A percentile compares a stretch with the other conserved stretches of the same genome.
These are phyloP conservation scores for Labrus mixtus DNA, from an alignment of 2,113 vertebrate genomes.

Conservation along the genomic window DNA sequence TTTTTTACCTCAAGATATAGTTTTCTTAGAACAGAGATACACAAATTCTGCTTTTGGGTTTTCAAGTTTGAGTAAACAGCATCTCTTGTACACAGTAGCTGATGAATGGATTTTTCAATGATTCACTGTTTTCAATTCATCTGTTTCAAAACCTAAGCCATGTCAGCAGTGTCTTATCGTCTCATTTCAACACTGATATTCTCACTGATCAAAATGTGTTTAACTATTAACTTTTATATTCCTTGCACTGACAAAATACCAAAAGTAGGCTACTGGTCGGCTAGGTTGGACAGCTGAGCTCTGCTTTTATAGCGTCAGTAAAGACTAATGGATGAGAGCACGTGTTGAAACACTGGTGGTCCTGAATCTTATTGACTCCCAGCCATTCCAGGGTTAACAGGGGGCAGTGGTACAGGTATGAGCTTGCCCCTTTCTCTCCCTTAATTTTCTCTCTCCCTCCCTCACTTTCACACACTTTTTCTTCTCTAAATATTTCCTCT, in stretches of 20 bases:
- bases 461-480: background rate
- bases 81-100: too few species aligned
- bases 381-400: slow-evolving; percentile 50
- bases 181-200: too few species aligned
- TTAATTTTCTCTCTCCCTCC: slow-evolving; percentile 1
- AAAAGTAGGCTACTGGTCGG: background rate
- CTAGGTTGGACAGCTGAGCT: slow-evolving; percentile 5
- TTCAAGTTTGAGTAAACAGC: too few species aligned
- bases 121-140: too few species aligned
- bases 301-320: slow-evolving; percentile 33
- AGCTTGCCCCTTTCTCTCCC: slow-evolving; percentile 43
- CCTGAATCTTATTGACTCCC: slow-evolving; percentile 12
- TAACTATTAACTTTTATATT: too few species aligned
- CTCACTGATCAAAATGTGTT: too few species aligned
- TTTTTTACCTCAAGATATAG: too few species aligned
- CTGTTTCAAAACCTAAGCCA: too few species aligned
- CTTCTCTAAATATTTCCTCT: background rate
- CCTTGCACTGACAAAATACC: background rate
- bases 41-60: too few species aligned
- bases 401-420: slow-evolving; percentile 52
- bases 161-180: too few species aligned
- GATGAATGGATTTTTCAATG: too few species aligned
- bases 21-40: too few species aligned
- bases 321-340: slow-evolving; percentile 40
- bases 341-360: slow-evolving; percentile 46